A percentile compares a stretch with the other conserved stretches of the same genome.
Conservation (phyloP, 2,797 vertebrate genomes). For the Mormyrus hasselquistii region DNA sequence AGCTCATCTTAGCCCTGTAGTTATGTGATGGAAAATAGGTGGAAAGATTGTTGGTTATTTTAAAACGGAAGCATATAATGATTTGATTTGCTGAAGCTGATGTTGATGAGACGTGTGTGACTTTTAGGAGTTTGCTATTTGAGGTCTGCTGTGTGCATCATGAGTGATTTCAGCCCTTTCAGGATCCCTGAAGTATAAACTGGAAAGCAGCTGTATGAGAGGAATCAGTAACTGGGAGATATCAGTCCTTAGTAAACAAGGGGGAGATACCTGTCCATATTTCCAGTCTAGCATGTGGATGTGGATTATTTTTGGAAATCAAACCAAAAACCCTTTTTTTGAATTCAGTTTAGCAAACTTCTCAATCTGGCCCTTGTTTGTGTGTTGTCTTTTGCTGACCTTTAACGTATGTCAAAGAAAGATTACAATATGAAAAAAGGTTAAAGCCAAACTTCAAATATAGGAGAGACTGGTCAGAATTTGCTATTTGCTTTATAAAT, state of each 20-base stretch:
- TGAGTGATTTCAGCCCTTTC: neutral
- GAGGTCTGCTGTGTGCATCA: neutral
- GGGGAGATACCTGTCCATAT: neutral
- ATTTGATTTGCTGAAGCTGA: neutral
- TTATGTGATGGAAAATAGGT: neutral
- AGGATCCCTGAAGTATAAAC: neutral
- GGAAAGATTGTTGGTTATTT: neutral
- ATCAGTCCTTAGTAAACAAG: neutral
- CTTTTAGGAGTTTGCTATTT: neutral
- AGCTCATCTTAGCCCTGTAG: neutral
- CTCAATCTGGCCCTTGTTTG: neutral
- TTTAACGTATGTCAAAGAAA: neutral
- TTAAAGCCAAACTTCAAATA: neutral
- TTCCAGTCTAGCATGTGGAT: neutral
- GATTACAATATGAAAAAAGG: neutral
- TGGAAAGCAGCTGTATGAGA: neutral
- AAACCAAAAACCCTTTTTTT: neutral
- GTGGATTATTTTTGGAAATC: neutral
- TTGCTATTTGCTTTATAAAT: neutral
- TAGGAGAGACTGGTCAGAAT: neutral
- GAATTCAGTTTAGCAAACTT: neutral
- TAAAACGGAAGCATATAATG: neutral
- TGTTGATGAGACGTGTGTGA: neutral
- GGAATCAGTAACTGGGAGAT: neutral
- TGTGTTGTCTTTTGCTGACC: neutral